These are phyloP conservation scores for Aleiodes testaceus DNA, from an alignment of 2,888 invertebrate species.

Conservation along the genomic window DNA sequence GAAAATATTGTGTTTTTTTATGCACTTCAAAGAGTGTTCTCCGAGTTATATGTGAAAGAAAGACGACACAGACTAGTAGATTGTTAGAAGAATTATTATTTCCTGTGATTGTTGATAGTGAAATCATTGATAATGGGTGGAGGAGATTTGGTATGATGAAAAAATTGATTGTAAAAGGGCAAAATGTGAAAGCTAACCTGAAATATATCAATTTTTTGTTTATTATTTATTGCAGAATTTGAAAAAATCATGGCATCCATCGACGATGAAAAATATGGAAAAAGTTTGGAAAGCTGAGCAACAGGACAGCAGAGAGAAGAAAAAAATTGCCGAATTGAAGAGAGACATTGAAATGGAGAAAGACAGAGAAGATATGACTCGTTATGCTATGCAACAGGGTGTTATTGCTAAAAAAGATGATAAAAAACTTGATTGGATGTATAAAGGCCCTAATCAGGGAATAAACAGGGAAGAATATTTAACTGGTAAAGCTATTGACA, in stretches of 20 bases:
- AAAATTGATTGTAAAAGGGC: neutral
- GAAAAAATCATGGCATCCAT: conserved; percentile 88
- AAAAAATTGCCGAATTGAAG: conserved; percentile 80
- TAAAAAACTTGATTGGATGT: conserved; percentile 90
- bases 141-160: conserved; percentile 69
- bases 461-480: conserved; percentile 91
- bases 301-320: conserved; percentile 81
- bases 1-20: neutral
- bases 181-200: conserved; percentile 16
- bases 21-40: too few species aligned
- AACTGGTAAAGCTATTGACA: conserved; percentile 87
- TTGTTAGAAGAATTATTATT: too few species aligned
- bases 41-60: too few species aligned
- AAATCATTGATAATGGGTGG: conserved; percentile 66
- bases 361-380: conserved; percentile 79
- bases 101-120: neutral
- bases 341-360: conserved; percentile 80
- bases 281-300: conserved; percentile 87
- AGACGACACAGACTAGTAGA: too few species aligned
- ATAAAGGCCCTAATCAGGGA: conserved; percentile 78
- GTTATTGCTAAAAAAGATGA: conserved; percentile 74
- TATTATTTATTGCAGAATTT: conserved; percentile 76
- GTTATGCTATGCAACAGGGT: conserved; percentile 76
- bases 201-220: conserved; percentile 1
- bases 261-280: conserved; percentile 84